Evolutionary conservation across 2,888 invertebrate genomes (phyloP).

Genomic region (Drosophila austrosaltans): DNA sequence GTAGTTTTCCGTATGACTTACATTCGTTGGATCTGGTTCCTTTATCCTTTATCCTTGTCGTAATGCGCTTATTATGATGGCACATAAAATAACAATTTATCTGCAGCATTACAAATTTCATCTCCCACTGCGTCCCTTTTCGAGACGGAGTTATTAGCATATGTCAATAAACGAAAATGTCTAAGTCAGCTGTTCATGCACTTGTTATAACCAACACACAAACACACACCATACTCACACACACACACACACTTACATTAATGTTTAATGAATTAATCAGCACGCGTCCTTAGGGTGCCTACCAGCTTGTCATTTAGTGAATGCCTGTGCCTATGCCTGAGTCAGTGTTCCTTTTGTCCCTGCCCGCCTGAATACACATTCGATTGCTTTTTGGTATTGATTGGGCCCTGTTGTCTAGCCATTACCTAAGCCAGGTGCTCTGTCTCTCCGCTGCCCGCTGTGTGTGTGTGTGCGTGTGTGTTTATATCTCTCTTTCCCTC

Average conservation of each 20-base stretch:
- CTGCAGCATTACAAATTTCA: conserved; percentile 74
- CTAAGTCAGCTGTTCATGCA: conserved; percentile 47
- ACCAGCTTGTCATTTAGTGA: conserved; percentile 16
- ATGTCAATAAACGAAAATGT: conserved; percentile 43
- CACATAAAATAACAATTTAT: conserved; percentile 80
- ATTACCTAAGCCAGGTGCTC: conserved; percentile 29
- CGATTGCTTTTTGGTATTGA: conserved; percentile 62
- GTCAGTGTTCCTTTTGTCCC: conserved; percentile 3
- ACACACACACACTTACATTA: conserved; percentile 40
- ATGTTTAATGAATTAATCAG: conserved; percentile 79
- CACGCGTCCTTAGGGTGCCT: conserved; percentile 50
- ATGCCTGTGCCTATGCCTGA: too few species aligned
- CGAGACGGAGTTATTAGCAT: conserved; percentile 40
- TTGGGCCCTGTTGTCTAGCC: conserved; percentile 25
- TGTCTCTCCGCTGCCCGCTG: not conserved
- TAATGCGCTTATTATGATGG: conserved; percentile 79
- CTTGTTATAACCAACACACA: conserved; percentile 28
- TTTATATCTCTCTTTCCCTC: not conserved
- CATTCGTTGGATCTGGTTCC: not conserved
- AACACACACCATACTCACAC: conserved; percentile 2
- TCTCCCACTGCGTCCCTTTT: conserved; percentile 50
- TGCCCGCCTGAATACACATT: conserved; percentile 28
- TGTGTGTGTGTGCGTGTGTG: not conserved
- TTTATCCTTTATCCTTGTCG: conserved; percentile 44
- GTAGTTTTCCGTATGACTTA: conserved; percentile 73